Base-by-base conservation (phyloP, 2,888 invertebrate genomes). In the Philonicus albiceps region DNA sequence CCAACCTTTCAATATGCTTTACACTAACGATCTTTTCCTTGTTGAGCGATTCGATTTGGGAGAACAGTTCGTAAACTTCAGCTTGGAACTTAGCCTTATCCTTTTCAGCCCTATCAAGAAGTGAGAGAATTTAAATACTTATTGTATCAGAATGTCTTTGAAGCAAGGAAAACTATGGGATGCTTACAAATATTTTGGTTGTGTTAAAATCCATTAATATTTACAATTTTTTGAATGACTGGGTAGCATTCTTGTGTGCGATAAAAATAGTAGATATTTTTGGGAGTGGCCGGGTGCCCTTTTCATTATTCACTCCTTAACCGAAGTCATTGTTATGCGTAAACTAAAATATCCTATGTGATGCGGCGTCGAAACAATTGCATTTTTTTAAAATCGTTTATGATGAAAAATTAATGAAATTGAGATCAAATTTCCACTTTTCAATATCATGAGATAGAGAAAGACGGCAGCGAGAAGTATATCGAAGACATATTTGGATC, bases 41-140 rank as follows among this genome's bases (percentile, higher is more conserved):
- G 93, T 96, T 97, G 90, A 97, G 94, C 90, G 95, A 95, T 93
- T 99, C 99, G 91, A 99, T 96, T 94, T 98, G 98, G 91, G 98
- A 96, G 92, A 99, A 95, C 90, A 99, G 95, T 93, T 98, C 98
- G 94, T 99, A 99, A 89, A 99, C 97, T 94, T 99, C 99, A 91
- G 98, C 96, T 94, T 99, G 98, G 95, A 99, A 97, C 94, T 98
- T 98, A 91, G 96, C 94, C 93, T 98, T 99, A 93, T 99, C 99
- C 93, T 99, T 99, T 94, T 99, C 99, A 92, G 97, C 94, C 94
- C 99, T 99, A 94, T 34, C 88, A 78, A 86, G 85, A 78, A n/a
- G 85, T 19, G 27, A 3, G 0, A 3, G 49, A n/a, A n/a, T 49
- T 49, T 49, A 49, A 19, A 5, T 49, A 5, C 3, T 49, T 49